Percentiles rank a stretch among this genome's conserved stretches.
Conservation (phyloP, 2,113 vertebrate genomes). For the Holacanthus passer region DNA sequence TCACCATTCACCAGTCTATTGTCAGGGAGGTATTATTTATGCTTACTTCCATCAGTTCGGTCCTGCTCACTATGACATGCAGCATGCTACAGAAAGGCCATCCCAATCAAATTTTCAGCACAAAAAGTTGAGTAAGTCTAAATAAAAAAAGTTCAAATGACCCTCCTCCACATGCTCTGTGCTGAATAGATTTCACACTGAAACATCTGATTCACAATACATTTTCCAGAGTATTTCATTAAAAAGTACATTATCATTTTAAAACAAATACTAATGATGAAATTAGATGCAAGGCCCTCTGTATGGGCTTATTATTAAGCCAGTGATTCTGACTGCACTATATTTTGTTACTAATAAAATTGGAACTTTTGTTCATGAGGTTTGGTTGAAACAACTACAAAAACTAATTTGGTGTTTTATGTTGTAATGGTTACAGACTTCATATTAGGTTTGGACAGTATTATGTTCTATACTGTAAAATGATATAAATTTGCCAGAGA, state of each 20-base stretch:
- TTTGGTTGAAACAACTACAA: not conserved
- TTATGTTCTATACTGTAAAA: not conserved
- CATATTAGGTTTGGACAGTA: not conserved
- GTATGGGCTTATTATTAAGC: not conserved
- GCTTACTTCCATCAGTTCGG: not conserved
- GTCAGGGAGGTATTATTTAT: slow-evolving; percentile 1
- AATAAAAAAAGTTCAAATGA: not conserved
- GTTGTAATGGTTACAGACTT: not conserved
- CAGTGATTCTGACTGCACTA: not conserved
- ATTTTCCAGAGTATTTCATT: not conserved
- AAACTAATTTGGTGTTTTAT: not conserved
- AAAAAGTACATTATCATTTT: not conserved
- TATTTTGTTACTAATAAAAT: not conserved
- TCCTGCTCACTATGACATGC: not conserved
- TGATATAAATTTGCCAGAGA: not conserved
- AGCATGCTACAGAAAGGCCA: not conserved
- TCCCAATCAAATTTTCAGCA: not conserved
- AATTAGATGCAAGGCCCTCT: not conserved
- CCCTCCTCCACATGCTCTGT: not conserved
- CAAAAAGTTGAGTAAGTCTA: not conserved
- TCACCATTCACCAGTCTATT: not conserved
- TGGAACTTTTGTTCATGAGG: not conserved
- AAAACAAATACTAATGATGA: slow-evolving; percentile 6
- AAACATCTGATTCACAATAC: not conserved
- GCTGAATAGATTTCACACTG: not conserved